Evolutionary conservation across 2,888 invertebrate genomes (phyloP).

Genomic region (Cephus runcator): DNA sequence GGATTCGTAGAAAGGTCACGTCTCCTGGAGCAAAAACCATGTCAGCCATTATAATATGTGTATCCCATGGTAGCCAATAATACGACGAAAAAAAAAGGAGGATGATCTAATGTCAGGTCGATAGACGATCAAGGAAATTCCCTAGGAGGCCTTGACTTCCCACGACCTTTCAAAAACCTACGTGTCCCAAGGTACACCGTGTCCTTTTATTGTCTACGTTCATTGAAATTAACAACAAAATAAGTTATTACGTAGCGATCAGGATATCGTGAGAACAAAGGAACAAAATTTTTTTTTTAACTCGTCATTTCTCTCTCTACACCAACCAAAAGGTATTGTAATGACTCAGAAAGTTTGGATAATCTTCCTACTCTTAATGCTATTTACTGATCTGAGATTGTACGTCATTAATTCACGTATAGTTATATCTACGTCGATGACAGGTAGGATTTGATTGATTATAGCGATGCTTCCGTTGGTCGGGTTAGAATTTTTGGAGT

Average conservation of each 20-base stretch:
- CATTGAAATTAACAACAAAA: background rate
- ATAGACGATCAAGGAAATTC: background rate
- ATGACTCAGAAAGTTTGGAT: background rate
- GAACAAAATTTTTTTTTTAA: background rate
- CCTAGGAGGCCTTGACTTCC: background rate
- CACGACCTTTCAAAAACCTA: background rate
- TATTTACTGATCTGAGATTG: background rate
- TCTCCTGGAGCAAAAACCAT: background rate
- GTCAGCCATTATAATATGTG: background rate
- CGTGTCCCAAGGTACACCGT: background rate
- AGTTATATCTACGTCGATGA: too few species aligned
- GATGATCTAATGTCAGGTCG: constrained; percentile 3
- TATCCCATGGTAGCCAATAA: background rate
- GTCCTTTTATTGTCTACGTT: background rate
- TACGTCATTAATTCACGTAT: background rate
- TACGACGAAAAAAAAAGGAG: background rate
- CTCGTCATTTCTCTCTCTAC: background rate
- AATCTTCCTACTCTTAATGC: background rate
- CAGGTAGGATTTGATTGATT: too few species aligned
- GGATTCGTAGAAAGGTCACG: constrained; percentile 1
- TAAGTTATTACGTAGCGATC: background rate
- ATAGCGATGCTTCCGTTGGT: too few species aligned
- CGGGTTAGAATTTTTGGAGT: too few species aligned
- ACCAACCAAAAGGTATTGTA: background rate
- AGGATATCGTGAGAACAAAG: background rate